Base-by-base conservation (phyloP, 2,797 vertebrate genomes). In the Pseudochirops cupreus region DNA sequence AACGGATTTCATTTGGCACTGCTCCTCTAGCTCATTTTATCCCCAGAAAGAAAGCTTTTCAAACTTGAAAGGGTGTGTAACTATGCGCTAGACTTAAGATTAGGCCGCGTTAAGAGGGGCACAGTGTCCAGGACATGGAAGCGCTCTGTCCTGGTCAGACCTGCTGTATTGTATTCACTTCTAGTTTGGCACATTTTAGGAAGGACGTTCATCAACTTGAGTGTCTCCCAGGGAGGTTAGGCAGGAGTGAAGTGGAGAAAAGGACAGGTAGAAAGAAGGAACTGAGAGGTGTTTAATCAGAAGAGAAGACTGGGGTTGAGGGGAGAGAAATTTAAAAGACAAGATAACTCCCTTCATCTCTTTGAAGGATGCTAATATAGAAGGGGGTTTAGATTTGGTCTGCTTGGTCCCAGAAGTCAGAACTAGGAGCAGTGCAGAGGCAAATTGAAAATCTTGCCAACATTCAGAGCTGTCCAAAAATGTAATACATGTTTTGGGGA, bases 41-140 rank as follows among this genome's bases (percentile, higher is more conserved):
- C 54, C 13, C 54, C 92, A 97, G 87, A 92, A 93, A 94, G 91
- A 91, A 93, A 4, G 93, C 87, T 97, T 95, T 94, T 94, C 67
- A 29, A 92, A 50, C 91, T 58, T 0, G 2, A 90, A 29, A n/a
- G 89, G 91, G 46, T 26, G 3, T 56, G 90, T 56, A 52, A 9
- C 50, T 91, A n/a, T 31, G 62, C 56, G 16, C 0, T 14, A 91
- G 58, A 82, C 93, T 91, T 94, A 93, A 55, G 55, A 91, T 57
- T 54, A 95, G 96, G 90, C 39, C 9, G 93, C 67, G 91, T 91
- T 52, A 11, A 93, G 82, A 96, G 96, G 91, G 50, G 57, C 93
- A 58, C 0, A 0, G 18, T 13, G 91, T 57, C 13, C 94, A 89
- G 94, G 59, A 94, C 87, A 97, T 91, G 89, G 91, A 87, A 39